Evolutionary conservation across 2,888 invertebrate genomes (phyloP), one percentile per base, ranked within the genome.

Genomic region (Podotricha telesiphe): DNA sequence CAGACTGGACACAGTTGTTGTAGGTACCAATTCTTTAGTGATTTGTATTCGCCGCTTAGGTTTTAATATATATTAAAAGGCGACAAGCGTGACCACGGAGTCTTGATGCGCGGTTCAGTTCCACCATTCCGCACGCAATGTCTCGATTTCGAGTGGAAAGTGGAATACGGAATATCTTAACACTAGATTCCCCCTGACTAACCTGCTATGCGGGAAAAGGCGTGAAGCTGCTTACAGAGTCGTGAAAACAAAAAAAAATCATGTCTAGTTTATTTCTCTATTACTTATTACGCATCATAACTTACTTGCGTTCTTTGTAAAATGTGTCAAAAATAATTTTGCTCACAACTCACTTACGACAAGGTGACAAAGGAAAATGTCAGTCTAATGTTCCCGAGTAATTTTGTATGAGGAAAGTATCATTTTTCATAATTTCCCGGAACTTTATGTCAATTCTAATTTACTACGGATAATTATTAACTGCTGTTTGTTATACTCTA

Each of bases 341-440:
- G n/a, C 17, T 20, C 42, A 55, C 40, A 65, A 69, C 59, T 69
- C 61, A 67, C 37, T 71, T 28, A 71, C 69, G 69, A 69, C 73
- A 76, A 78, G 76, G 74, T 77, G 74, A 76, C 75, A 71, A 68
- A 72, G 67, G 64, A 67, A 69, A 68, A 70, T 63, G 70, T 70
- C 67, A 69, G 48, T 67, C 56, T 56, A 55, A 64, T 68, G 47
- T 70, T 68, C 59, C 59, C 59, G 67, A 34, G 67, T 67, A 71
- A 74, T 72, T 71, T 61, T 55, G 62, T 61, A 56, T 73, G 65
- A 58, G 69, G 74, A 78, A 73, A 79, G 76, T 77, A 77, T 79
- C 76, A 78, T 79, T 81, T 81, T 80, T 78, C 74, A 78, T 82
- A 82, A 82, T 78, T 82, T 79, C 74, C 74, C 75, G 74, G 74